Base-by-base conservation (phyloP, 1,140 invertebrate genomes). In the Lordiphosa clarofinis region DNA sequence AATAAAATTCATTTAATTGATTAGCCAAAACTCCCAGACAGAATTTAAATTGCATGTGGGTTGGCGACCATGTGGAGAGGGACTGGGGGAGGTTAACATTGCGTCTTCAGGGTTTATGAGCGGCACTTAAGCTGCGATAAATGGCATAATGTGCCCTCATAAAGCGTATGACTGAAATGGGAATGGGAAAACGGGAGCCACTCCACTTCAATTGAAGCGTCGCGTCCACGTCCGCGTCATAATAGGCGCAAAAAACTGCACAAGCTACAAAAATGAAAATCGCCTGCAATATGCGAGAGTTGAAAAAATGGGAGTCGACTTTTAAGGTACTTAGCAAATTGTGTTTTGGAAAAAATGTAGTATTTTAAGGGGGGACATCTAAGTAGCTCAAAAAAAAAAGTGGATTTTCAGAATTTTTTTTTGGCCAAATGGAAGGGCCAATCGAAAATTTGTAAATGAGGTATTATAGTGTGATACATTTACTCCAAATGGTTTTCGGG, bases 61-160 rank as follows among this genome's bases (percentile, higher is more conserved):
- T 46, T 7, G 43, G 2, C n/a, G 15, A 8, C 6, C 1, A n/a
- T 10, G 6, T 12, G 42, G 42, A 6, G 42, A 44, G 15, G 12
- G 3, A n/a, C n/a, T n/a, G n/a, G n/a, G n/a, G n/a, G n/a, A n/a
- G n/a, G n/a, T n/a, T 3, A 42, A 9, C 24, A 21, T 46, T 46
- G 43, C 13, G 63, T 63, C 46, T 50, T 46, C 46, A 67, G 67
- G 35, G 71, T 61, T 81, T 75, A 82, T 81, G 76, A 64, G 76
- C 72, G 56, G 63, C 66, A 81, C 76, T 81, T 76, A 76, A 81
- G 76, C 76, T 72, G 72, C 72, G 76, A 82, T 81, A 81, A 81
- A 81, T 82, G 76, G 76, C 76, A 81, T 81, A 81, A 81, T 81
- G 72, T 76, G 75, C 75, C 75, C 75, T 72, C 76, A 82, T 81